These are phyloP conservation scores for Antigone vipio DNA, from an alignment of 2,113 vertebrate species.

Conservation along the genomic window DNA sequence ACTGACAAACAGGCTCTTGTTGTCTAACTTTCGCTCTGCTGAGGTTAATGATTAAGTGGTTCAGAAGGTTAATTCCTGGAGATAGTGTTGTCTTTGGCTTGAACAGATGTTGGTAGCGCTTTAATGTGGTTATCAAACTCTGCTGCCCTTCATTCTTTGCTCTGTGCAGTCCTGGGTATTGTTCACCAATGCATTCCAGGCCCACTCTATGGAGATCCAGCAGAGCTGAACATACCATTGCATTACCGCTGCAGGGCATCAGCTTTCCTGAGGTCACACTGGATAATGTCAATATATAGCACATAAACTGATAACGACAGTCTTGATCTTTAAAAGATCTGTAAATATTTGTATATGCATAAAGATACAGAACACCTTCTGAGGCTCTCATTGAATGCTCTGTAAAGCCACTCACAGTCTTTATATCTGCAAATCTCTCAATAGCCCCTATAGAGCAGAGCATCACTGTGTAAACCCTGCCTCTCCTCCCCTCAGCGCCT, in stretches of 20 bases:
- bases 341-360: conserved; percentile 44
- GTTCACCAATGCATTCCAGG: conserved; percentile 85
- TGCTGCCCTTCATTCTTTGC: conserved; percentile 87
- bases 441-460: neutral
- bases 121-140: conserved; percentile 99
- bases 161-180: conserved; percentile 76
- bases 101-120: conserved; percentile 97
- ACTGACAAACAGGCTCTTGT: conserved; percentile 93
- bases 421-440: neutral
- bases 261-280: conserved; percentile 77
- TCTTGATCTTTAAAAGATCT: conserved; percentile 20
- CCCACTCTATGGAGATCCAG: conserved; percentile 86
- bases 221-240: conserved; percentile 77
- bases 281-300: conserved; percentile 35
- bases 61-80: conserved; percentile 90
- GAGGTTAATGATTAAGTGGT: conserved; percentile 95
- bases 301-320: neutral
- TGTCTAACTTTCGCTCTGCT: conserved; percentile 87
- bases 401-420: neutral
- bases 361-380: neutral
- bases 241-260: conserved; percentile 50
- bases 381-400: neutral
- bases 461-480: neutral
- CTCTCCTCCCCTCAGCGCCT: neutral
- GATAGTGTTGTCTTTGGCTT: conserved; percentile 90